A percentile compares a stretch with the other conserved stretches of the same genome.
Conservation (phyloP, 1,140 invertebrate genomes). For the Scylla paramamosain region DNA sequence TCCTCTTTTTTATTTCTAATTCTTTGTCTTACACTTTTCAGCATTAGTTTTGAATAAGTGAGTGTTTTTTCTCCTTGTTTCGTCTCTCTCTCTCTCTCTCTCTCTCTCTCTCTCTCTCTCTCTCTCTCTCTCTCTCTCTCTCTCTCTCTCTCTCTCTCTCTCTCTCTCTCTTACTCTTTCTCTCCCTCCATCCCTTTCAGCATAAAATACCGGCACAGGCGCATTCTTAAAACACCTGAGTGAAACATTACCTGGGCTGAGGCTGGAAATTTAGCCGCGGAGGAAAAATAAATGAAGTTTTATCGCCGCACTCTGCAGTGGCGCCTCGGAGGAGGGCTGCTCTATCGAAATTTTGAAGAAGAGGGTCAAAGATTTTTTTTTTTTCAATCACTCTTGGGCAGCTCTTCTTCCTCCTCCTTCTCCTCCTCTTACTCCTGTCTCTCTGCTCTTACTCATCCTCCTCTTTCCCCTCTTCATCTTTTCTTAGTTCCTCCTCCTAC, state of each 20-base stretch:
- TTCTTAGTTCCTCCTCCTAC: background rate
- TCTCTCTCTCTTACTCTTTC: background rate
- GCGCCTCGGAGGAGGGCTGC: background rate
- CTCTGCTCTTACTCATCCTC: background rate
- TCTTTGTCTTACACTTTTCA: too few species aligned
- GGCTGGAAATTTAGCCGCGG: background rate
- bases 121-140: too few species aligned
- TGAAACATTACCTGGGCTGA: background rate
- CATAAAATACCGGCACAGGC: background rate
- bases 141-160: background rate
- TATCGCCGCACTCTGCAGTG: background rate
- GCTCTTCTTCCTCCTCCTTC: too few species aligned
- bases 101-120: too few species aligned
- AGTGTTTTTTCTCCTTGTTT: too few species aligned
- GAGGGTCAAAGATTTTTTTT: background rate
- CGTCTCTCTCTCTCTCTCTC: too few species aligned
- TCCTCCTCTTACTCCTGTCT: background rate
- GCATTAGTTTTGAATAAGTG: too few species aligned
- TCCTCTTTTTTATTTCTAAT: too few species aligned
- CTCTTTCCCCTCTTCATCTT: background rate
- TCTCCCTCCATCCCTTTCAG: background rate
- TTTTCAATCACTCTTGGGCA: background rate
- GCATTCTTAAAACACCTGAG: background rate
- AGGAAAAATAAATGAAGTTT: constrained; percentile 4
- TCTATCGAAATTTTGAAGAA: background rate